Conservation (phyloP, 2,113 vertebrate species). For the Argyrosomus japonicus region DNA sequence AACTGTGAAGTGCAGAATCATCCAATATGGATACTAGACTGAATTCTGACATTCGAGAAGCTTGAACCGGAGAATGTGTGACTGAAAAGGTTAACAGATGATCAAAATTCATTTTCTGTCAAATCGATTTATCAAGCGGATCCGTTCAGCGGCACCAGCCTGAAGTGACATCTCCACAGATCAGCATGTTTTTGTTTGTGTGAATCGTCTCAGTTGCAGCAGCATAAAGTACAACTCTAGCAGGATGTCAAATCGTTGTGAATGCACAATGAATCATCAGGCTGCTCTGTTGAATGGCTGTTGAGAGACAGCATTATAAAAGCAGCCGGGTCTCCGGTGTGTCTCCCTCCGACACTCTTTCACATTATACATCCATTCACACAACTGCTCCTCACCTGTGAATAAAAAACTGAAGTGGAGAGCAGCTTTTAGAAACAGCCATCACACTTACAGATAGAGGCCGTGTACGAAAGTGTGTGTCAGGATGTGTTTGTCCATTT, state of each 20-base stretch:
- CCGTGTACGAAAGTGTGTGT: slow-evolving; percentile 10
- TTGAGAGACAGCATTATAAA: slow-evolving; percentile 46
- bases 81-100: background rate
- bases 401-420: slow-evolving; percentile 6
- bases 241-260: slow-evolving; percentile 60
- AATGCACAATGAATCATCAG: slow-evolving; percentile 73
- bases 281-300: slow-evolving; percentile 47
- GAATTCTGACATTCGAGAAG: background rate
- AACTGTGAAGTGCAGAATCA: background rate
- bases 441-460: slow-evolving; percentile 10
- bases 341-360: slow-evolving; percentile 49
- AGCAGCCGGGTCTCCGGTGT: slow-evolving; percentile 47
- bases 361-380: slow-evolving; percentile 57
- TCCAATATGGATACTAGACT: background rate
- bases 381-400: slow-evolving; percentile 31
- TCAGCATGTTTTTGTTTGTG: slow-evolving; percentile 5
- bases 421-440: slow-evolving; percentile 29
- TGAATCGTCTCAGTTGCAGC: slow-evolving; percentile 50
- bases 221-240: slow-evolving; percentile 38
- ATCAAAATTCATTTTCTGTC: background rate
- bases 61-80: background rate
- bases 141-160: slow-evolving; percentile 8
- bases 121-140: background rate
- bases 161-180: background rate
- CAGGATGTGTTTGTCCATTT: slow-evolving; percentile 13